These are phyloP conservation scores for Arremon aurantiirostris DNA, from an alignment of 2,797 vertebrate species.

Conservation along the genomic window DNA sequence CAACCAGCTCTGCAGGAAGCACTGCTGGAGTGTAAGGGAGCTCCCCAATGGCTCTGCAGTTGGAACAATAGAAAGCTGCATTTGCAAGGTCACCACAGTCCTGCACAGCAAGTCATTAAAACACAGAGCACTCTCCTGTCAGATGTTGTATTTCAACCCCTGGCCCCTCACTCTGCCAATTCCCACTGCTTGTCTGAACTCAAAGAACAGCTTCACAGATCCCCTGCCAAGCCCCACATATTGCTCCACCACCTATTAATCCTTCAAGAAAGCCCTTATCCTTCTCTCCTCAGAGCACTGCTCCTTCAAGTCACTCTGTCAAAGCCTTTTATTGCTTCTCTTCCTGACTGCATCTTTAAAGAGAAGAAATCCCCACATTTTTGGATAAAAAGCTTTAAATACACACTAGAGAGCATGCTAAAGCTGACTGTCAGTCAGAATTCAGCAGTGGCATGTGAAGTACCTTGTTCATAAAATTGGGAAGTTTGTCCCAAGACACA, in stretches of 20 bases:
- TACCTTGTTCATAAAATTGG: not conserved
- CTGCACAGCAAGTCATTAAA: not conserved
- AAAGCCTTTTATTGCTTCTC: not conserved
- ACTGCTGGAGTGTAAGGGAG: not conserved
- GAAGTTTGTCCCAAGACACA: not conserved
- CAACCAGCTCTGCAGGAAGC: not conserved
- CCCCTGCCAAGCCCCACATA: not conserved
- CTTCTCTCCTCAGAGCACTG: not conserved
- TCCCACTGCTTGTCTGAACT: not conserved
- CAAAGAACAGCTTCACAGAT: not conserved
- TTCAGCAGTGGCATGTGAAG: not conserved
- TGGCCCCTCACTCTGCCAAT: not conserved
- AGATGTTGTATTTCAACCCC: not conserved
- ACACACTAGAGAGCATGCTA: rapidly evolving
- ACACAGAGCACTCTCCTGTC: not conserved
- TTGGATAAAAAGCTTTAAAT: not conserved
- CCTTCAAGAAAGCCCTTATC: not conserved
- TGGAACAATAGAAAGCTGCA: not conserved
- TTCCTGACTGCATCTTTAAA: not conserved
- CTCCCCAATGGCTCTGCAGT: not conserved
- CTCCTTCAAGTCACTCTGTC: not conserved
- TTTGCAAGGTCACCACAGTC: not conserved
- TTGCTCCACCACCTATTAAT: not conserved
- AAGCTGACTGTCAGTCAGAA: not conserved
- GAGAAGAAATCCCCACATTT: not conserved